Conservation (phyloP, 2,888 invertebrate genomes). For the Napeogenes sylphis region DNA sequence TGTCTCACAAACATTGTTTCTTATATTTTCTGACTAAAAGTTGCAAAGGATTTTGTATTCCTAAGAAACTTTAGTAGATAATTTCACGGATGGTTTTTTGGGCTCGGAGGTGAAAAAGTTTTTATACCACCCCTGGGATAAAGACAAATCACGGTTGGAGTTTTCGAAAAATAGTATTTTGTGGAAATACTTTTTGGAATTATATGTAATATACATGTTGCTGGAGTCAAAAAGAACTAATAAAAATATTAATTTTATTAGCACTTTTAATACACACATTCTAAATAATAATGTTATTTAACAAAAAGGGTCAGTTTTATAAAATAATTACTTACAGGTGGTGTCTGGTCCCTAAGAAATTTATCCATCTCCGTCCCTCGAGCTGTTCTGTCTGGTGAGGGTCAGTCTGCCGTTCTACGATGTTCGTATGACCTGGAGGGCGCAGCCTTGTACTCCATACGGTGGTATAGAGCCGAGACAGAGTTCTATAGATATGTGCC, state of each 20-base stretch:
- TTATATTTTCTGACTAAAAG: slow-evolving; percentile 13
- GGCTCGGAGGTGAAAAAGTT: slow-evolving; percentile 26
- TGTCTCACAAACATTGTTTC: slow-evolving; percentile 12
- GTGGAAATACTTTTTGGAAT: not conserved
- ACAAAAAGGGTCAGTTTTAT: no score
- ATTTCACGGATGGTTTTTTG: slow-evolving; percentile 27
- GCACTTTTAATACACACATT: no score
- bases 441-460: slow-evolving; percentile 83
- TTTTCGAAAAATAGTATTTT: slow-evolving; percentile 8
- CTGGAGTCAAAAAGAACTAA: no score
- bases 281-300: no score
- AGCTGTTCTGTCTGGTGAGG: slow-evolving; percentile 75
- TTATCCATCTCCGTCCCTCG: slow-evolving; percentile 73
- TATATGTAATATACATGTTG: not conserved
- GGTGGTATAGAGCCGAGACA: slow-evolving; percentile 84
- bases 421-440: slow-evolving; percentile 79
- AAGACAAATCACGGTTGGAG: slow-evolving; percentile 20
- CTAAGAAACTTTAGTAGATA: slow-evolving; percentile 26
- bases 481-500: slow-evolving; percentile 88
- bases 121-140: slow-evolving; percentile 24
- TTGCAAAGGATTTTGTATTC: slow-evolving; percentile 23
- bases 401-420: slow-evolving; percentile 70
- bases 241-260: no score
- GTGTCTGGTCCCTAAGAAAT: slow-evolving; percentile 69
- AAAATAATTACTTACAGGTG: slow-evolving; percentile 43